Conservation (phyloP, 2,888 invertebrate genomes). For the Taenaris catops region DNA sequence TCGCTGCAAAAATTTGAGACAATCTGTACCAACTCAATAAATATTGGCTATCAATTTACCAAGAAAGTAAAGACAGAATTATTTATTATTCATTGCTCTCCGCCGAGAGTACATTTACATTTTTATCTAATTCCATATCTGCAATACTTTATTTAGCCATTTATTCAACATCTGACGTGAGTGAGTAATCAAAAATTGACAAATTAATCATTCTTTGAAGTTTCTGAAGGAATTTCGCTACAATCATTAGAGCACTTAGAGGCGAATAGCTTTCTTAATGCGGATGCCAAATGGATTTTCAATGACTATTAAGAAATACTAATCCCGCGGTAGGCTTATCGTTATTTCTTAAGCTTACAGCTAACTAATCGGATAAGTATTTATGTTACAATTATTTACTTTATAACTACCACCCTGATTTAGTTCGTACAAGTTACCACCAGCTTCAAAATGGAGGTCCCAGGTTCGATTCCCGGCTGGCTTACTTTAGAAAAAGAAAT, state of each 20-base stretch:
- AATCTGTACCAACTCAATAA: slow-evolving; percentile 10
- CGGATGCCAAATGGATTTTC: slow-evolving; percentile 55
- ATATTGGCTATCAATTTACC: slow-evolving; percentile 12
- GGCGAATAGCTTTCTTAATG: slow-evolving; percentile 47
- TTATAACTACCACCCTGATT: no score
- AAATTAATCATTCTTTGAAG: slow-evolving; percentile 43
- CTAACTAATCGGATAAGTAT: no score
- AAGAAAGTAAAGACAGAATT: slow-evolving; percentile 12
- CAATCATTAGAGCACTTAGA: slow-evolving; percentile 66
- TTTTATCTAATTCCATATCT: slow-evolving; percentile 15
- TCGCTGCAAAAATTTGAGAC: slow-evolving; percentile 5
- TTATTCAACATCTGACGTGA: slow-evolving; percentile 13
- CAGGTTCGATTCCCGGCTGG: no score
- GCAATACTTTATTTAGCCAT: slow-evolving; percentile 8
- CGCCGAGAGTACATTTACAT: slow-evolving; percentile 17
- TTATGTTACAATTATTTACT: no score
- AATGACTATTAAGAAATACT: slow-evolving; percentile 30
- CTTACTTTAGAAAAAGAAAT: no score
- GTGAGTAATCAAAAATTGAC: slow-evolving; percentile 40
- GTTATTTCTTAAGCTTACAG: no score
- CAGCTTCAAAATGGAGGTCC: no score
- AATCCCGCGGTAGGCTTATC: background rate
- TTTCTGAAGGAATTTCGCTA: slow-evolving; percentile 41
- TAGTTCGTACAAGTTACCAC: no score
- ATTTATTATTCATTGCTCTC: slow-evolving; percentile 18